A percentile compares a stretch with the other conserved stretches of the same genome.
Evolutionary conservation across 2,113 vertebrate genomes (phyloP).

Genomic region (Anarhynchus alexandrinus): DNA sequence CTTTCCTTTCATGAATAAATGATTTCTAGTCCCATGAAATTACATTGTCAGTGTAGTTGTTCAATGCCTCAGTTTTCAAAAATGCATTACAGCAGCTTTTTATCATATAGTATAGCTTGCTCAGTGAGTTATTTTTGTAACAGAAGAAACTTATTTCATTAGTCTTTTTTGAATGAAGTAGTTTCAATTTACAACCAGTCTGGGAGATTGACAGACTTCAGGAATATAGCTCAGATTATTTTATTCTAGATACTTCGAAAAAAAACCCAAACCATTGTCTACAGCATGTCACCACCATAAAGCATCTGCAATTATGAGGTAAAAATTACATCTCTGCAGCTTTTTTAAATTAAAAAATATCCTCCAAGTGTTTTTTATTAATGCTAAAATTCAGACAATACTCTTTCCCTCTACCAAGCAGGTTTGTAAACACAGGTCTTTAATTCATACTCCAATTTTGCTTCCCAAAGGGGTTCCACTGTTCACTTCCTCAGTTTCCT

Average conservation of each 20-base stretch:
- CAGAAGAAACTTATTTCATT: neutral
- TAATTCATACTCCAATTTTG: neutral
- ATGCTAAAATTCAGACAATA: neutral
- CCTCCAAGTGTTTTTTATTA: neutral
- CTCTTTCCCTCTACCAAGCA: neutral
- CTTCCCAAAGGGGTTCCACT: neutral
- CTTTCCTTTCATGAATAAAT: slow-evolving; percentile 1
- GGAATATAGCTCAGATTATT: neutral
- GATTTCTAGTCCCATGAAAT: neutral
- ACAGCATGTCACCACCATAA: neutral
- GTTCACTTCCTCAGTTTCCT: neutral
- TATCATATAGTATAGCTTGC: neutral
- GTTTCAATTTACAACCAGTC: neutral
- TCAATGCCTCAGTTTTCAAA: neutral
- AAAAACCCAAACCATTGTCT: neutral
- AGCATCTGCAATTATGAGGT: neutral
- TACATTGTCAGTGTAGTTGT: neutral
- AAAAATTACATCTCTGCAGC: neutral
- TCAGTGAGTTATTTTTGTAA: neutral
- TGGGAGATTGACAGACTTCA: neutral
- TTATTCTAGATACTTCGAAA: neutral
- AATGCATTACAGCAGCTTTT: neutral
- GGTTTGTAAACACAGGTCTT: neutral
- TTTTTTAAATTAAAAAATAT: neutral
- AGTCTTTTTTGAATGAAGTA: neutral